These are phyloP conservation scores for Ammospiza caudacuta DNA, from an alignment of 2,113 vertebrate species.

Conservation along the genomic window DNA sequence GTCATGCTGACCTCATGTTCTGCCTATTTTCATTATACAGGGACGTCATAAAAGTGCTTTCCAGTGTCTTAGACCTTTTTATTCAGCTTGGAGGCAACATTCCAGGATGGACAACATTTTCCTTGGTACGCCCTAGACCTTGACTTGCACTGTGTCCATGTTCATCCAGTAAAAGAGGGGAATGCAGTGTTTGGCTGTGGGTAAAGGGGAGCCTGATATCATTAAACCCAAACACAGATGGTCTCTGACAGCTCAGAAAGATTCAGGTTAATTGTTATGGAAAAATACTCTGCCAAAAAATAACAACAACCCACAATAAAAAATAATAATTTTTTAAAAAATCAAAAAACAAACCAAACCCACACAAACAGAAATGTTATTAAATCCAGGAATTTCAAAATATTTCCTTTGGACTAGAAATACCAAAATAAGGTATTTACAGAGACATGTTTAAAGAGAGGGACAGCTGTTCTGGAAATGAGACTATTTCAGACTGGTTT, in stretches of 20 bases:
- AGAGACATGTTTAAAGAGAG: neutral
- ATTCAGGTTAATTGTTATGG: neutral
- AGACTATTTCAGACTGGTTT: neutral
- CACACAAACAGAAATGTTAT: neutral
- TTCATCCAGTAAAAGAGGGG: neutral
- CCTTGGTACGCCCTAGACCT: neutral
- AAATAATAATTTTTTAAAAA: neutral
- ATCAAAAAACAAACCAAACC: neutral
- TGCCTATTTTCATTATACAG: neutral
- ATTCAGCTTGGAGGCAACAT: neutral
- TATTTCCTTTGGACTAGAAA: conserved; percentile 44
- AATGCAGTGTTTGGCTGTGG: neutral
- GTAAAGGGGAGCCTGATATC: neutral
- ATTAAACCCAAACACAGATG: neutral
- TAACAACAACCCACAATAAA: neutral
- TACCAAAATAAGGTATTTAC: neutral
- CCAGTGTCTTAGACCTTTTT: neutral
- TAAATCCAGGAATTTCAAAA: conserved; percentile 15
- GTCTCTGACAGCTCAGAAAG: neutral
- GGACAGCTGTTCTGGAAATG: neutral
- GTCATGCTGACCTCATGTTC: neutral
- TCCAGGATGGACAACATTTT: neutral
- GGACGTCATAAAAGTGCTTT: neutral
- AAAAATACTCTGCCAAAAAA: neutral
- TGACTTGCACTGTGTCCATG: neutral